Evolutionary conservation across 1,140 invertebrate species (phyloP).

Genomic region (Drosophila triauraria): DNA sequence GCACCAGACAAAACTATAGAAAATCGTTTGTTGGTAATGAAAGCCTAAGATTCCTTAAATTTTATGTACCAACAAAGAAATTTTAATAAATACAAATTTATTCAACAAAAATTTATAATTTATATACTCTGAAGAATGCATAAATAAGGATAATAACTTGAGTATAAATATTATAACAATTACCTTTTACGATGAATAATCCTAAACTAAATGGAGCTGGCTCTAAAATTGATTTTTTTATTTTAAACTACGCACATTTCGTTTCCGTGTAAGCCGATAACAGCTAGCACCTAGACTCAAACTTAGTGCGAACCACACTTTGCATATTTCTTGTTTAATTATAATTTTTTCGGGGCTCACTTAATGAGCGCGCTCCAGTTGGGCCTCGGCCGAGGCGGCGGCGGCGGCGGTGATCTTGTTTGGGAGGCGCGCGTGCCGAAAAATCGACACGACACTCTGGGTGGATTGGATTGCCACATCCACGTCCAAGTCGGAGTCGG

Average conservation of each 20-base stretch:
- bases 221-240: no score
- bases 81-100: no score
- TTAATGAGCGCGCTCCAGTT: constrained; percentile 66
- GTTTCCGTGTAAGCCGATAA: constrained; percentile 3
- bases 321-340: constrained; percentile 72
- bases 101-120: no score
- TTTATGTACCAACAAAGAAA: no score
- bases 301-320: constrained; percentile 50
- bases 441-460: constrained; percentile 38
- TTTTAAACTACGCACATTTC: not conserved
- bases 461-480: constrained; percentile 75
- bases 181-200: no score
- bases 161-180: no score
- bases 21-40: no score
- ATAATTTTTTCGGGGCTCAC: constrained; percentile 58
- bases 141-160: no score
- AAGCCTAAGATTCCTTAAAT: no score
- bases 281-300: constrained; percentile 4
- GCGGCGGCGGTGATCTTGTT: constrained; percentile 40
- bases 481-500: constrained; percentile 50
- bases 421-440: constrained; percentile 54
- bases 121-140: no score
- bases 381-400: not conserved
- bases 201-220: no score
- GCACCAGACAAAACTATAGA: no score